Evolutionary conservation across 2,888 invertebrate species (phyloP), one percentile per base, ranked within the genome.

Genomic region (Allophyes oxyacanthae): DNA sequence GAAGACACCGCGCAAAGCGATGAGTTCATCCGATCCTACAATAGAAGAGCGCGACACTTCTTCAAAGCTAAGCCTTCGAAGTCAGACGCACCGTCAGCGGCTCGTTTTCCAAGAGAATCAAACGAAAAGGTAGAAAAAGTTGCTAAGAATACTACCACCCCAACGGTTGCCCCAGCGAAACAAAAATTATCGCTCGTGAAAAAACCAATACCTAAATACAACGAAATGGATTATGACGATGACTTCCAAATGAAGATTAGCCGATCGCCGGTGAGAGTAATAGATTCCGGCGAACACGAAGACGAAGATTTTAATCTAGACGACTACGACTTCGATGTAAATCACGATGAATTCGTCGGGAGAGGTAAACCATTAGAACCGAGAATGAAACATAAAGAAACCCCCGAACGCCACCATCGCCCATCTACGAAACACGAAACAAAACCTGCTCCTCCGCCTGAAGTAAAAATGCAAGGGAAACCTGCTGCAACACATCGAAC

Each of bases 241-340:
- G 88, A 91, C 51, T 89, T 90, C 63, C 87, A 89, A 75, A 72
- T 71, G 14, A 85, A 83, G 63, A 50, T 82, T 6, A 79, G 60
- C 40, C 83, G 70, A 50, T 64, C 75, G 50, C 78, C 79, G 0
- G 49, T 72, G 1, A 77, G 74, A 50, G 60, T 78, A 2, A 54
- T 64, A 7, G 89, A 89, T 48, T 87, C 89, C 0, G 79, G 78
- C 2, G 91, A 92, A 34, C 83, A 88, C 45, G 92, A 92, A 77
- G 92, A 93, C 20, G 90, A 91, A 70, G 92, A 93, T 56, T 92
- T 92, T 37, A 91, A 86, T 72, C 53, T 92, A 10, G 83, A 85
- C 8, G 92, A 93, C 63, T 92, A 92, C 43, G 92, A 93, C 32
- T 92, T 93, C 43, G 92, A 92, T 63, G 75, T 89, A 0, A 87